Evolutionary conservation across 2,113 vertebrate species (phyloP), one percentile per base, ranked within the genome.

Genomic region (Siniperca knerii): DNA sequence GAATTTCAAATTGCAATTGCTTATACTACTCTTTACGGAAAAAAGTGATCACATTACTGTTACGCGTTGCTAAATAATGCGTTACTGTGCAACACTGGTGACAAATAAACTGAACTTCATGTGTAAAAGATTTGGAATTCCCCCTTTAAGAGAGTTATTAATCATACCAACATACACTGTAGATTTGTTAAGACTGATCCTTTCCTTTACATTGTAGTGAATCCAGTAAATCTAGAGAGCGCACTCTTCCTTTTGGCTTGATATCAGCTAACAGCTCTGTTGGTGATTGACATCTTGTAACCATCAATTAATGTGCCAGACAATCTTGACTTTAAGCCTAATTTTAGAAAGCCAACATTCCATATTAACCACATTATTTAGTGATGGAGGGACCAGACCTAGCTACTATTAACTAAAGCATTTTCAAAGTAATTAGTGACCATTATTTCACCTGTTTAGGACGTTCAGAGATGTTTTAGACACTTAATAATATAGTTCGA

Each of bases 251-350:
- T 85, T 60, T 73, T 79, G 74, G 75, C 44, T 29, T 35, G 9
- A 68, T 81, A 76, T 81, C 65, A 86, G 62, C 74, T 35, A 44
- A 44, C 54, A 55, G 70, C 85, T 79, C 65, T 61, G 69, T n/a
- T 54, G 25, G 25, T 69, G 65, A 76, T 16, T 79, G 70, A 74
- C 10, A 33, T 68, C 4, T 48, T 2, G 3, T 15, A 57, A 55
- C 55, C 62, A 50, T 20, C 12, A 40, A 33, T 50, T 44, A 57
- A 66, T 69, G 72, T 8, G n/a, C 23, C 42, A n/a, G 50, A 60
- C 52, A 72, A 37, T 20, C 42, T 71, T 33, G 21, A 66, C 16
- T 66, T 67, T 6, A 33, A 33, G 4, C 8, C 5, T 48, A 23
- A 8, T 67, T 58, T 37, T 52, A 29, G 20, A 8, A 18, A 58